Percentiles rank a stretch among this genome's conserved stretches.
Conservation (phyloP, 2,888 invertebrate genomes). For the Dioctria rufipes region DNA sequence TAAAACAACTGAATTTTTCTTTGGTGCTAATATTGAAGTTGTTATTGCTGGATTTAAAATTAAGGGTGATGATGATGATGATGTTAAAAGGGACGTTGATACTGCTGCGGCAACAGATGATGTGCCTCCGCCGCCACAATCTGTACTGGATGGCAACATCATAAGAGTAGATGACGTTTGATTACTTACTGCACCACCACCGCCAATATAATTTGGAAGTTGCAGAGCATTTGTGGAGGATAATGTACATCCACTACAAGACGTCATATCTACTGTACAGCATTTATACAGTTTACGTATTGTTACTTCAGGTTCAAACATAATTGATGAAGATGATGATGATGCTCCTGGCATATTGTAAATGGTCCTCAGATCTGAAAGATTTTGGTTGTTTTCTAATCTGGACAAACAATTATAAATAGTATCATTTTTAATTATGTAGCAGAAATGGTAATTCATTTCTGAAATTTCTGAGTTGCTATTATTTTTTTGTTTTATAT, state of each 20-base stretch:
- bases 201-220: conserved; percentile 67
- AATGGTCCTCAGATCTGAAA: conserved; percentile 71
- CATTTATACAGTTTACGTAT: conserved; percentile 70
- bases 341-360: conserved; percentile 57
- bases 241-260: conserved; percentile 52
- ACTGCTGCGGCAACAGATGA: conserved; percentile 35
- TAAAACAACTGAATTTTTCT: conserved; percentile 64
- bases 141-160: conserved; percentile 27
- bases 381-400: conserved; percentile 66
- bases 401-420: conserved; percentile 32
- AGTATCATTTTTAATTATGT: background rate
- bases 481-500: conserved; percentile 6
- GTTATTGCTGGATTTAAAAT: conserved; percentile 22
- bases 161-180: conserved; percentile 40
- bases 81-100: conserved; percentile 44
- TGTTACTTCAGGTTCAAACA: conserved; percentile 69
- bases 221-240: conserved; percentile 64
- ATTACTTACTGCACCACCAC: conserved; percentile 56
- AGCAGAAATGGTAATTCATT: conserved; percentile 11
- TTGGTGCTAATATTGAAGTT: conserved; percentile 60
- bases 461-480: background rate
- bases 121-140: background rate
- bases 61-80: conserved; percentile 30
- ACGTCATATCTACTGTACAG: conserved; percentile 60
- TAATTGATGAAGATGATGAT: conserved; percentile 55